A percentile compares a stretch with the other conserved stretches of the same genome.
Conservation (phyloP, 2,888 invertebrate species). For the Mythimna albipuncta region DNA sequence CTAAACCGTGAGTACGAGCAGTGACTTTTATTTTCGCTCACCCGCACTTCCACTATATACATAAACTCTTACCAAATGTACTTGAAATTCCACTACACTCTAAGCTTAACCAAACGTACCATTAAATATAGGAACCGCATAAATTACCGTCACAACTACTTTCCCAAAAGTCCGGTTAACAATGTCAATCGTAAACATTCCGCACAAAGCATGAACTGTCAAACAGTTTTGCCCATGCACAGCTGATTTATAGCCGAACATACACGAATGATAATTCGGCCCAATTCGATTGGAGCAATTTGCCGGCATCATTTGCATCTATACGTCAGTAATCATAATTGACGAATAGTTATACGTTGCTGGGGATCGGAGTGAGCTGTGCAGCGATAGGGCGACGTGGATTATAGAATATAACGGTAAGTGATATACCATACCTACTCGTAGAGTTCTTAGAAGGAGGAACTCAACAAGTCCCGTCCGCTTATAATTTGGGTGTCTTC, state of each 20-base stretch:
- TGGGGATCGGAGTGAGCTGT: constrained; percentile 19
- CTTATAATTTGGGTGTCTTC: too few relatives aligned
- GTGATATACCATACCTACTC: too few relatives aligned
- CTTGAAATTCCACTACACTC: not conserved
- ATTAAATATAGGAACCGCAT: not conserved
- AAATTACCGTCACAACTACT: constrained; percentile 1
- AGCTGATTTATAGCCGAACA: constrained; percentile 61
- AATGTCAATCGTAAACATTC: constrained; percentile 34
- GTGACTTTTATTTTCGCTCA: too few relatives aligned
- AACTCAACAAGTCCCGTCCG: too few relatives aligned
- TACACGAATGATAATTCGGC: constrained; percentile 61
- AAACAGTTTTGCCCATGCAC: constrained; percentile 60
- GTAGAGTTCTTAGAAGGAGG: too few relatives aligned
- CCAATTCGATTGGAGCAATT: constrained; percentile 68
- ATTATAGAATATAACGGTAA: constrained; percentile 7
- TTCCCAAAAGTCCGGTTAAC: constrained; percentile 2
- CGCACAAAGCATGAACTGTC: constrained; percentile 34
- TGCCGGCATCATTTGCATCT: constrained; percentile 66
- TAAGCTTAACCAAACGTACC: not conserved
- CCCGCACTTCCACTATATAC: too few relatives aligned
- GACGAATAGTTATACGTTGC: constrained; percentile 58
- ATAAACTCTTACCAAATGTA: too few relatives aligned
- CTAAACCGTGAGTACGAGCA: too few relatives aligned
- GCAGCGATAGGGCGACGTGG: not conserved
- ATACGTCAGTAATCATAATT: constrained; percentile 68